Conservation (phyloP, 2,888 invertebrate species). For the Pristionchus mayeri region DNA sequence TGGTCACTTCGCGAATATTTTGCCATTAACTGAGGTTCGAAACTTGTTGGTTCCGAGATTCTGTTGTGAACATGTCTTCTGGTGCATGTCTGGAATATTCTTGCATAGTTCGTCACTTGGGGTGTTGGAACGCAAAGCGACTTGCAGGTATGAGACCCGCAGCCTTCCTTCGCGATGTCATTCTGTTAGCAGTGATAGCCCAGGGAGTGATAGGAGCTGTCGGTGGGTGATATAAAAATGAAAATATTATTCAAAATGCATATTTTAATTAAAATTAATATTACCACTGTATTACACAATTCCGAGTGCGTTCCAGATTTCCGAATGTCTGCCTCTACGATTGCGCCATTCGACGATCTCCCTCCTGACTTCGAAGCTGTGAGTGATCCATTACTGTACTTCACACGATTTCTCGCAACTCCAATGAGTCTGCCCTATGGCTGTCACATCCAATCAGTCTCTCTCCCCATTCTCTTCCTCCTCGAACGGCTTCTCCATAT, state of each 20-base stretch:
- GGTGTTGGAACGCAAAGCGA: neutral
- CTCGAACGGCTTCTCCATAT: conserved; percentile 20
- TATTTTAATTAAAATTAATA: neutral
- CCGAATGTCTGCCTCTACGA: neutral
- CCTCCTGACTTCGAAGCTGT: conserved; percentile 40
- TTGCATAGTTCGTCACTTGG: neutral
- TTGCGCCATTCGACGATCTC: conserved; percentile 34
- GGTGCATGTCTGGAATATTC: neutral
- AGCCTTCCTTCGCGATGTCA: neutral
- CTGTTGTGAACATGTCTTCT: too few species aligned
- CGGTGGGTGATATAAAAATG: neutral
- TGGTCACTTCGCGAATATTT: too few species aligned
- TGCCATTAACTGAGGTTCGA: too few species aligned
- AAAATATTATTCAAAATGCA: neutral
- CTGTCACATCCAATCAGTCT: conserved; percentile 9
- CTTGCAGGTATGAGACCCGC: conserved; percentile 26
- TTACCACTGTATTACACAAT: too few species aligned
- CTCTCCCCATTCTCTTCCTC: neutral
- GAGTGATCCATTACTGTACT: neutral
- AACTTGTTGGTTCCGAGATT: neutral
- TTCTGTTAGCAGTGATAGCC: neutral
- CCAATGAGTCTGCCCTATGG: neutral
- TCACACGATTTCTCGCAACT: too few species aligned
- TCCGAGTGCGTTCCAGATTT: neutral
- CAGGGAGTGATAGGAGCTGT: neutral